Base-by-base conservation (phyloP, 2,113 vertebrate species). In the Penelope pileata region DNA sequence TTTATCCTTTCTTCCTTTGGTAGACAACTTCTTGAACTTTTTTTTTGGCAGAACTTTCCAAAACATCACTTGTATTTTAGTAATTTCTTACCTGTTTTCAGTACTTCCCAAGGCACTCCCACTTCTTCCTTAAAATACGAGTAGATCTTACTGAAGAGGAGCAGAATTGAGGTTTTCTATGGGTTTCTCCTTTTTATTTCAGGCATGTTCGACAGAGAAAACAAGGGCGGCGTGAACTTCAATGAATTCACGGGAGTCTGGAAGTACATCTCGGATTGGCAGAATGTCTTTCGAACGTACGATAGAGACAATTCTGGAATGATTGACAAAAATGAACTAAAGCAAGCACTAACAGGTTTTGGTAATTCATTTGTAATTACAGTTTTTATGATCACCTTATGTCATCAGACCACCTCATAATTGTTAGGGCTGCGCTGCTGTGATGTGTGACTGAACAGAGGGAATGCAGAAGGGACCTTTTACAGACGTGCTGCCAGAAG, bases 251-350 rank as follows among this genome's bases (percentile, higher is more conserved):
- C 98, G 0, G 99, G 99, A 11, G 99, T 99, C 60, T 99, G 99
- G 99, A 99, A 99, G 91, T 99, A 99, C 93, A 98, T 99, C 97
- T 98, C 99, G 4, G 99, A 99, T 94, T 99, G 99, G 99, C 99
- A 99, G 98, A 99, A 99, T 93, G 99, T 99, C 96, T 99, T 99
- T 98, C 98, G 99, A 94, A 99, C 98, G 11, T 99, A 99, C 66
- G 99, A 99, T 97, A 96, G 99, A 86, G 99, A 99, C 98, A 99
- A 99, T 96, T 99, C 99, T 2, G 99, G 99, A 83, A 99, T 99
- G 98, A 99, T 99, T 50, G 99, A 99, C 97, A 99, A 98, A 97
- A 99, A 98, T 16, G 99, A 99, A 97, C 98, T 99, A 88, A 99
- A 99, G 97, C 99, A 99, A 97, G 99, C 99, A 24, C 98, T 99